Evolutionary conservation across 2,888 invertebrate species (phyloP).

Genomic region (Erebia ligea): DNA sequence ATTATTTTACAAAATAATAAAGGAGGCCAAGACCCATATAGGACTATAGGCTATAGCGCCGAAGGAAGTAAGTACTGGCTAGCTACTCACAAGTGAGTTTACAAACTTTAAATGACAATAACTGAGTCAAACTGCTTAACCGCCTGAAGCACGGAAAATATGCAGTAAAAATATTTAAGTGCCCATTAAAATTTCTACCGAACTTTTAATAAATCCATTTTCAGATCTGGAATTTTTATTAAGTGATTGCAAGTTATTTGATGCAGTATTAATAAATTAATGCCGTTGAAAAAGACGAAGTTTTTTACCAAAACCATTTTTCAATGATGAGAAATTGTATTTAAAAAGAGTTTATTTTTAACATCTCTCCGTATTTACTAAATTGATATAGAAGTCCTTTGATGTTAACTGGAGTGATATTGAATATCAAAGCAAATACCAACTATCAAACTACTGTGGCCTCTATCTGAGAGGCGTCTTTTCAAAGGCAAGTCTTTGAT

Average conservation of each 20-base stretch:
- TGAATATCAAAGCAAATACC: constrained; percentile 39
- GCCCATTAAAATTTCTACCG: constrained; percentile 7
- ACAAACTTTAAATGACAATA: neutral
- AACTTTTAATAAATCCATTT: constrained; percentile 8
- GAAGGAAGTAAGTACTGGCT: neutral
- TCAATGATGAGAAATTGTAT: constrained; percentile 8
- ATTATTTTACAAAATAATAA: neutral
- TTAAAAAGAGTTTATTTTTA: constrained; percentile 16
- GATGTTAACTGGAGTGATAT: constrained; percentile 38
- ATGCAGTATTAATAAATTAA: constrained; percentile 22
- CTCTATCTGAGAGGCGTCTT: constrained; percentile 38
- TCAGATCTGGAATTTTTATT: neutral
- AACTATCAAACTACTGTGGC: constrained; percentile 35
- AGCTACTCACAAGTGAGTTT: neutral
- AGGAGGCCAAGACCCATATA: neutral
- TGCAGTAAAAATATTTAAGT: neutral
- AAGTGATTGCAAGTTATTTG: constrained; percentile 10
- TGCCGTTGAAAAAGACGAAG: constrained; percentile 2
- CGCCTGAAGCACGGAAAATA: neutral
- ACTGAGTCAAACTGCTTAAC: neutral
- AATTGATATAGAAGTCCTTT: constrained; percentile 35
- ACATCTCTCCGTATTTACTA: constrained; percentile 36
- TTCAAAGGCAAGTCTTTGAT: constrained; percentile 41
- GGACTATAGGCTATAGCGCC: neutral
- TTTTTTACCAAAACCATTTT: constrained; percentile 19